Evolutionary conservation across 2,888 invertebrate genomes (phyloP).

Genomic region (Cryptocheilus praepositus): DNA sequence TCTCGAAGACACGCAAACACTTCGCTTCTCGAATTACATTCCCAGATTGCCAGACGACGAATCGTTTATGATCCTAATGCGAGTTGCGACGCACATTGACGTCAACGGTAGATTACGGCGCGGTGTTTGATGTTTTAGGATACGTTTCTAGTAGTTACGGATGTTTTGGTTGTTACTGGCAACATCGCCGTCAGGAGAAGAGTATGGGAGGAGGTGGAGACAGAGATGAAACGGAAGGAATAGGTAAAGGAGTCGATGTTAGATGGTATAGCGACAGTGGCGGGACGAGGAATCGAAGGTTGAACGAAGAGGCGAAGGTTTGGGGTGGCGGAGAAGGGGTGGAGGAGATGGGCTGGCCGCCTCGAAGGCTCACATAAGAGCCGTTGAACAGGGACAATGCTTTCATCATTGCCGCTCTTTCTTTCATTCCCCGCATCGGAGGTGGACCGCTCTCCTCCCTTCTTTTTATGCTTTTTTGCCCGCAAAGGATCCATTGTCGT

Average conservation of each 20-base stretch:
- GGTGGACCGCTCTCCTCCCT: conserved; percentile 55
- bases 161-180: too few species aligned
- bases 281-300: not conserved
- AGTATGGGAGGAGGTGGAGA: too few species aligned
- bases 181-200: too few species aligned
- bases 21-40: conserved; percentile 64
- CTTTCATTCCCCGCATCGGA: conserved; percentile 64
- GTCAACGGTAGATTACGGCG: too few species aligned
- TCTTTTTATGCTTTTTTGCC: conserved; percentile 69
- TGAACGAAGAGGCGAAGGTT: conserved; percentile 1
- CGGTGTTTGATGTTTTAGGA: too few species aligned
- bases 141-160: too few species aligned
- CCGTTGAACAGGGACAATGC: conserved; percentile 72
- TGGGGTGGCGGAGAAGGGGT: conserved; percentile 38
- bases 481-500: conserved; percentile 73
- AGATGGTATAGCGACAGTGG: too few species aligned
- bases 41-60: conserved; percentile 51
- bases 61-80: conserved; percentile 35
- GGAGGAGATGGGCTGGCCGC: conserved; percentile 52
- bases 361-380: conserved; percentile 55
- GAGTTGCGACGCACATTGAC: not conserved
- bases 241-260: conserved; percentile 14
- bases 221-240: conserved; percentile 21
- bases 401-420: conserved; percentile 75
- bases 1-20: conserved; percentile 56